phyloP scores from a whole-genome alignment of 1,140 invertebrate species.

The Leptestheria dahalacensis region DNA sequence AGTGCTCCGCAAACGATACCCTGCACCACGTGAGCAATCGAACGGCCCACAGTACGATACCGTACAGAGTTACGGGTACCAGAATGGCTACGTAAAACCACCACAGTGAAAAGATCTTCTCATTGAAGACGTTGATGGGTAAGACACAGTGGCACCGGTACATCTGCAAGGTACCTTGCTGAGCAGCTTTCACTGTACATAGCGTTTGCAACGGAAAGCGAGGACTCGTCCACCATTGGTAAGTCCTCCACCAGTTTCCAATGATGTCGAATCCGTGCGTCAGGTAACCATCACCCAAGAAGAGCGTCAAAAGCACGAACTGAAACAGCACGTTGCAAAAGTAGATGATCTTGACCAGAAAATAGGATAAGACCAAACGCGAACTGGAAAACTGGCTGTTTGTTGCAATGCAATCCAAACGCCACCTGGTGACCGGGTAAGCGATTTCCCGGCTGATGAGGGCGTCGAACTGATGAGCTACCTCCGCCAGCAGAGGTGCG shows the following conservation, averaged over 20 bases:
- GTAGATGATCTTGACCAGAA: conserved; percentile 31
- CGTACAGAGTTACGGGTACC: conserved; percentile 27
- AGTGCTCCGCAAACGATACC: conserved; percentile 27
- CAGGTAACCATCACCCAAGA: conserved; percentile 27
- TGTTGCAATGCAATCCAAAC: too few relatives aligned
- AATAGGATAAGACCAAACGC: conserved; percentile 30
- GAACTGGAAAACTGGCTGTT: conserved; percentile 23
- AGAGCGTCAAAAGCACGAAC: conserved; percentile 30
- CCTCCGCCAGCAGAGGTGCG: conserved; percentile 27
- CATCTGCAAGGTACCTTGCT: conserved; percentile 27
- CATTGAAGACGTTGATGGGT: conserved; percentile 39
- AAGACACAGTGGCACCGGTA: conserved; percentile 36
- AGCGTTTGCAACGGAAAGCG: conserved; percentile 29
- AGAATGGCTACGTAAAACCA: conserved; percentile 31
- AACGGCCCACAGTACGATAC: conserved; percentile 29
- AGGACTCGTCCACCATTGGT: conserved; percentile 29
- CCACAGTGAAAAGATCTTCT: conserved; percentile 35
- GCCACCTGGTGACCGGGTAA: too few relatives aligned
- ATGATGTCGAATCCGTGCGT: conserved; percentile 28
- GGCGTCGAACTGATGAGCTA: conserved; percentile 30
- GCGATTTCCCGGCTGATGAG: conserved; percentile 23
- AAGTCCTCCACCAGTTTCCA: conserved; percentile 21
- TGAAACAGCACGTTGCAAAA: conserved; percentile 31
- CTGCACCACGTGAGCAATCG: conserved; percentile 26
- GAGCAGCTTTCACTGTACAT: conserved; percentile 23